phyloP scores from a whole-genome alignment of 2,797 vertebrate genomes.

The Cephalopachus bancanus region DNA sequence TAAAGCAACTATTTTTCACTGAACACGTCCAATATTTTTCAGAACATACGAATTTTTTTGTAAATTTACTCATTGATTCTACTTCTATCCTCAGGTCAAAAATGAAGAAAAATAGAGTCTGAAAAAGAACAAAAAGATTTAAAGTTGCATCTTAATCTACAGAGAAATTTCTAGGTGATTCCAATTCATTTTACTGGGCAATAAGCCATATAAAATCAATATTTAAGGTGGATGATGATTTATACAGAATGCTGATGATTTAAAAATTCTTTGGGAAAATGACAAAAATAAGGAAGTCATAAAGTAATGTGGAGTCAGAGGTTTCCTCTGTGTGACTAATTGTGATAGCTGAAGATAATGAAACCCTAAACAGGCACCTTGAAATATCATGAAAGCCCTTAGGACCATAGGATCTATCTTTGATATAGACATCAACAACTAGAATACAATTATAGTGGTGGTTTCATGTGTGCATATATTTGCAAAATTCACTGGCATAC shows the following conservation, averaged over 20 bases:
- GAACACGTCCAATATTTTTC: constrained; percentile 62
- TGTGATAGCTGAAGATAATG: constrained; percentile 2
- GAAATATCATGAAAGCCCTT: not conserved
- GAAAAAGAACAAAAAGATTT: constrained; percentile 58
- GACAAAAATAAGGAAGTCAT: not conserved
- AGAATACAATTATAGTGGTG: not conserved
- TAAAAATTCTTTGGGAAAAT: constrained; percentile 34
- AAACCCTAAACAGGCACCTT: not conserved
- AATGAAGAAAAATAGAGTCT: constrained; percentile 59
- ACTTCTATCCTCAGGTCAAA: constrained; percentile 60
- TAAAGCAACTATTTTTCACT: constrained; percentile 71
- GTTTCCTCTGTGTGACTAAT: not conserved
- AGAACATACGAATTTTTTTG: constrained; percentile 67
- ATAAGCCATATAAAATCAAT: constrained; percentile 46
- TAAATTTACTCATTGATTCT: constrained; percentile 67
- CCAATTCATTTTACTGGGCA: constrained; percentile 56
- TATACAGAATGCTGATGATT: constrained; percentile 1
- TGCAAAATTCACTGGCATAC: constrained; percentile 34
- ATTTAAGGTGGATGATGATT: constrained; percentile 37
- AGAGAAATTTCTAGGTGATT: constrained; percentile 48
- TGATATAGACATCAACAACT: not conserved
- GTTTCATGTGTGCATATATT: not conserved
- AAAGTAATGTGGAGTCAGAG: constrained; percentile 20
- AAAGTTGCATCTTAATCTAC: constrained; percentile 51
- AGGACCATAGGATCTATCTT: not conserved